Conservation (phyloP, 2,113 vertebrate genomes). For the Poecile atricapillus region DNA sequence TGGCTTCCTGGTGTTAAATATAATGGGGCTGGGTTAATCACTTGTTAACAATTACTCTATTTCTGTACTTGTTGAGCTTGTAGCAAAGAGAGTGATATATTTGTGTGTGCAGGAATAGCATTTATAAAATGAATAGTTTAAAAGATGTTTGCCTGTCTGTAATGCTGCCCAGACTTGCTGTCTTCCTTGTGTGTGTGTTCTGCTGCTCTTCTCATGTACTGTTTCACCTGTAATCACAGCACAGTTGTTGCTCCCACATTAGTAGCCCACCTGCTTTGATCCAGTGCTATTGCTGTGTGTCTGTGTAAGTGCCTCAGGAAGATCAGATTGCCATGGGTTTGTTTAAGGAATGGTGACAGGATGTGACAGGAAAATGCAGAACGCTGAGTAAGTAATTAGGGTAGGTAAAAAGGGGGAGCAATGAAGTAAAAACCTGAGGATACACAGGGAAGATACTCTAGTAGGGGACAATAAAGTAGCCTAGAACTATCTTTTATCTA, state of each 20-base stretch:
- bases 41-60: neutral
- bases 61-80: neutral
- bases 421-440: neutral
- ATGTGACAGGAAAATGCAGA: slow-evolving; percentile 16
- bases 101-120: neutral
- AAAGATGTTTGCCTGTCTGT: neutral
- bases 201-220: neutral
- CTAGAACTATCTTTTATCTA: neutral
- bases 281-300: neutral
- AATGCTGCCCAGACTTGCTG: neutral
- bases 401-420: neutral
- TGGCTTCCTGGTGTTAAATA: neutral
- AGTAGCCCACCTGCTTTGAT: neutral
- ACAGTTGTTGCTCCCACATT: neutral
- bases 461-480: neutral
- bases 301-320: neutral
- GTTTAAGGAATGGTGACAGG: neutral
- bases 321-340: neutral
- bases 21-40: neutral
- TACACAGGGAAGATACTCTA: neutral
- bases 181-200: neutral
- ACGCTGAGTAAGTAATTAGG: neutral
- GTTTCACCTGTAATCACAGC: neutral
- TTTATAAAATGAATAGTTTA: neutral
- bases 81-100: neutral